Percentiles rank a stretch among this genome's conserved stretches.
Evolutionary conservation across 2,888 invertebrate species (phyloP).

Genomic region (Trachelus tabidus): DNA sequence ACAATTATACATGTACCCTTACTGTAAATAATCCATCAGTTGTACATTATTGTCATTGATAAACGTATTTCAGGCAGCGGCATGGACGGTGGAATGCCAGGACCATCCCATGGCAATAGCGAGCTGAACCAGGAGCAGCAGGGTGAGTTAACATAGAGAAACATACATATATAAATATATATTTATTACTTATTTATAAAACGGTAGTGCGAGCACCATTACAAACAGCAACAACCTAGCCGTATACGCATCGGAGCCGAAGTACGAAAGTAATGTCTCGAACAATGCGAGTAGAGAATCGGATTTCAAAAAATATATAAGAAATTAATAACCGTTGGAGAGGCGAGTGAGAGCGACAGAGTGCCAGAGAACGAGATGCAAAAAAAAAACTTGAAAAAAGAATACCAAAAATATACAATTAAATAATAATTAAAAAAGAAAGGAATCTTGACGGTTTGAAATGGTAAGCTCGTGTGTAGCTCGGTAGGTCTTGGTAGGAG

Average conservation of each 20-base stretch:
- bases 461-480: conserved; percentile 67
- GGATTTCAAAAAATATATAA: conserved; percentile 44
- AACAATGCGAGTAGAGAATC: conserved; percentile 61
- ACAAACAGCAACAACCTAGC: conserved; percentile 67
- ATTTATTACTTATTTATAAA: conserved; percentile 22
- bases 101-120: conserved; percentile 60
- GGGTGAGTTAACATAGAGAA: conserved; percentile 55
- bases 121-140: conserved; percentile 64
- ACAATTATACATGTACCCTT: not conserved
- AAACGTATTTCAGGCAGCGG: conserved; percentile 47
- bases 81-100: conserved; percentile 62
- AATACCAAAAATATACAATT: not conserved
- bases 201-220: conserved; percentile 66
- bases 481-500: conserved; percentile 65
- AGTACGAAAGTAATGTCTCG: not conserved
- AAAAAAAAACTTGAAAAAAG: conserved; percentile 12
- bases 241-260: conserved; percentile 38
- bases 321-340: conserved; percentile 19
- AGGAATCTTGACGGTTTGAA: conserved; percentile 64
- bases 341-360: conserved; percentile 24
- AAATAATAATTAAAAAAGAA: conserved; percentile 42
- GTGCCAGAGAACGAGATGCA: conserved; percentile 20
- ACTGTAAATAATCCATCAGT: not conserved
- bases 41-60: not conserved
- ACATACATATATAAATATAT: conserved; percentile 8